phyloP scores from a whole-genome alignment of 2,888 invertebrate species.

The Halocaridina rubra region DNA sequence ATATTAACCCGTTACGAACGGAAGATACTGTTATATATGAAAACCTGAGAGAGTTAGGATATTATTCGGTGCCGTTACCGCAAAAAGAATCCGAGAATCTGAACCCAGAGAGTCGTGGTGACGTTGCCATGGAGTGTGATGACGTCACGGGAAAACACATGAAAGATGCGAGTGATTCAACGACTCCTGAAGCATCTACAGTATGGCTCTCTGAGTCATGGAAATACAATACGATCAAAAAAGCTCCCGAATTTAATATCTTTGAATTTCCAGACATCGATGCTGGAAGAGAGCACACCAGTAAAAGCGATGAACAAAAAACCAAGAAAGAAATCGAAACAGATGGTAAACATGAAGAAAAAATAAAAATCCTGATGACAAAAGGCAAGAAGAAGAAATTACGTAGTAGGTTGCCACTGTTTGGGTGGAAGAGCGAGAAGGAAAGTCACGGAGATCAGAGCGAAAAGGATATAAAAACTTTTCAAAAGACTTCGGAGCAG shows the following conservation, averaged over 20 bases:
- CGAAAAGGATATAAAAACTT: neutral
- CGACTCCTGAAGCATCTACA: conserved; percentile 1
- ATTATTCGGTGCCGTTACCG: no score
- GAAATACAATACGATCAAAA: conserved; percentile 54
- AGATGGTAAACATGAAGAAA: neutral
- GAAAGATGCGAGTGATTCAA: neutral
- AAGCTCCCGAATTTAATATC: conserved; percentile 46
- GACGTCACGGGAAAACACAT: neutral
- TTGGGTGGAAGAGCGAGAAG: neutral
- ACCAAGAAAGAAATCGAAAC: neutral
- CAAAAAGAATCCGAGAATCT: conserved; percentile 47
- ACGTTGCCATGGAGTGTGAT: neutral
- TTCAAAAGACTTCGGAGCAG: neutral
- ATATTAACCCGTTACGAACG: no score
- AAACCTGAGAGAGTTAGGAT: conserved; percentile 23
- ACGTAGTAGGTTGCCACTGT: conserved; percentile 13
- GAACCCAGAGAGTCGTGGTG: neutral
- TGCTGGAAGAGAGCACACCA: neutral
- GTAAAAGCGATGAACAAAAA: neutral
- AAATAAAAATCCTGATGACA: neutral
- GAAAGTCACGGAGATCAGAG: neutral
- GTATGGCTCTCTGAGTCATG: conserved; percentile 52
- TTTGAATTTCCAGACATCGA: conserved; percentile 18
- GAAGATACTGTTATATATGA: no score
- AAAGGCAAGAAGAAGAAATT: neutral